Evolutionary conservation across 35 echinoderm and acorn worm genomes (phyloP).

Genomic region (Acanthaster planci): DNA sequence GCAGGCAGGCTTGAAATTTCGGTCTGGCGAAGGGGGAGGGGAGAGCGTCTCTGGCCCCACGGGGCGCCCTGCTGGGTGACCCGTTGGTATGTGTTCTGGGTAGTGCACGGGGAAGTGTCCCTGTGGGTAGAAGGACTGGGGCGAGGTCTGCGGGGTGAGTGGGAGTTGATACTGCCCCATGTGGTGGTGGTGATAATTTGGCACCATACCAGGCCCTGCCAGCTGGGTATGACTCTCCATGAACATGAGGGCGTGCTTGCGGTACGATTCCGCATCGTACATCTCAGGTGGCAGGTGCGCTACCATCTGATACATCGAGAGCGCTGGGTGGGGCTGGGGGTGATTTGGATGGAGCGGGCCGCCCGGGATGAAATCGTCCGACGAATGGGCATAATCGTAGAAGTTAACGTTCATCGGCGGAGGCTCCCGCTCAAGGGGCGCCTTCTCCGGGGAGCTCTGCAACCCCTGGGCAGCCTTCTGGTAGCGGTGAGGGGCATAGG

Average conservation of each 20-base stretch:
- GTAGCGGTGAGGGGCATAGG: slow-evolving; percentile 49
- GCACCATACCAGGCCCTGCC: neutral
- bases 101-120: slow-evolving; percentile 50
- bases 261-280: slow-evolving; percentile 85
- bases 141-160: slow-evolving; percentile 75
- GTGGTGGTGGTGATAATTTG: slow-evolving; percentile 11
- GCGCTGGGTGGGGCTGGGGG: slow-evolving; percentile 66
- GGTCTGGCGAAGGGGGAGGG: slow-evolving; percentile 53
- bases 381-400: slow-evolving; percentile 28
- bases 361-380: slow-evolving; percentile 9
- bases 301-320: slow-evolving; percentile 96
- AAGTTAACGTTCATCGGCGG: slow-evolving; percentile 42
- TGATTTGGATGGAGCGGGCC: slow-evolving; percentile 34
- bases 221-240: slow-evolving; percentile 63
- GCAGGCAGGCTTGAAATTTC: slow-evolving; percentile 32
- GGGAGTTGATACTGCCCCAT: slow-evolving; percentile 54
- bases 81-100: slow-evolving; percentile 36
- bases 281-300: slow-evolving; percentile 89
- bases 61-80: neutral
- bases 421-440: neutral
- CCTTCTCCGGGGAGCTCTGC: slow-evolving; percentile 32
- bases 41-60: slow-evolving; percentile 33
- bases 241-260: slow-evolving; percentile 66
- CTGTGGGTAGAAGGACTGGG: slow-evolving; percentile 51
- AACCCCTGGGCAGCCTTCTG: slow-evolving; percentile 57